Evolutionary conservation across 2,888 invertebrate genomes (phyloP).

Genomic region (Mythimna ferrago): DNA sequence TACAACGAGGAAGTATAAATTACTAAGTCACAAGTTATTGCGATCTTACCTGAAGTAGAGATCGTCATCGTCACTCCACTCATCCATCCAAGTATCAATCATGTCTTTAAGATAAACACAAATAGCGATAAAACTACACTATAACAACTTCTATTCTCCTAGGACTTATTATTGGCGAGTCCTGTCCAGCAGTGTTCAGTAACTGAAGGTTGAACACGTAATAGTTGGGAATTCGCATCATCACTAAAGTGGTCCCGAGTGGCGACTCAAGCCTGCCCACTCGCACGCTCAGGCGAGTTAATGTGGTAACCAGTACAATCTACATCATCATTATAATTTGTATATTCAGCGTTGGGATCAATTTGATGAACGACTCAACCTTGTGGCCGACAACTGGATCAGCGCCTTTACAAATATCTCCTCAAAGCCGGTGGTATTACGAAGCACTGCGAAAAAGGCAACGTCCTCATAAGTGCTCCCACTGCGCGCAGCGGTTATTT

Average conservation of each 20-base stretch:
- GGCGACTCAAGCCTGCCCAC: conserved; percentile 48
- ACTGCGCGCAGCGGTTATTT: conserved; percentile 18
- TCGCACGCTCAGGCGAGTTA: conserved; percentile 30
- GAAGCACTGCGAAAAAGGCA: conserved; percentile 12
- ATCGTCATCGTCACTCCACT: conserved; percentile 64
- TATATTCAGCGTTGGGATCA: conserved; percentile 12
- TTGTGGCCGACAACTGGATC: background rate
- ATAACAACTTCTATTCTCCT: background rate
- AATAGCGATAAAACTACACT: conserved; percentile 3
- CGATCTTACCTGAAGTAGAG: conserved; percentile 38
- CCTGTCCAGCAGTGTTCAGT: conserved; percentile 36
- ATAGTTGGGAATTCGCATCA: conserved; percentile 61
- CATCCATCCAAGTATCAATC: conserved; percentile 32
- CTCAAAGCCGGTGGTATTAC: background rate
- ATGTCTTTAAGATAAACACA: conserved; percentile 15
- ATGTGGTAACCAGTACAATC: conserved; percentile 54
- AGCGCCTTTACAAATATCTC: conserved; percentile 7
- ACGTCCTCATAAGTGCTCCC: conserved; percentile 28
- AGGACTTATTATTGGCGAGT: conserved; percentile 1
- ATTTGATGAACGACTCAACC: conserved; percentile 10
- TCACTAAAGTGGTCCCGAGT: conserved; percentile 67
- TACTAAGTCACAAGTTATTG: background rate
- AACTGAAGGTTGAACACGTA: conserved; percentile 70
- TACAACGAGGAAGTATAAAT: background rate
- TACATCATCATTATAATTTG: conserved; percentile 18